Base-by-base conservation (phyloP, 2,888 invertebrate genomes). In the Xiphydria camelus region DNA sequence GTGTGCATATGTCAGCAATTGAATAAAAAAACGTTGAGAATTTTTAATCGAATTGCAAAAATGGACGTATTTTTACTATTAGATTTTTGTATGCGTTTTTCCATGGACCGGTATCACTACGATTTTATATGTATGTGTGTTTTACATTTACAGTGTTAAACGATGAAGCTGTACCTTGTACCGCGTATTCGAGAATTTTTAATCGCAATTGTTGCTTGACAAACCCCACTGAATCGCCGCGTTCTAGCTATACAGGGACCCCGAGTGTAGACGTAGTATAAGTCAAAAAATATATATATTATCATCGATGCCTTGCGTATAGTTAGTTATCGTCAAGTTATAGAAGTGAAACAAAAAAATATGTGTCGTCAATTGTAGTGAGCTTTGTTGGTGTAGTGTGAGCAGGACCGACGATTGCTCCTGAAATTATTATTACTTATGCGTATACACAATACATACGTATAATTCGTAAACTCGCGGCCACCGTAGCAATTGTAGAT, bases 291-390 rank as follows among this genome's bases (percentile, higher is more conserved):
- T n/a, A 52, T 17, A 18, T 51, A 47, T 61, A 57, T 62, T 54
- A 51, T 68, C 62, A 64, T 64, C 55, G 66, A 68, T 68, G 68
- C 66, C 66, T 68, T 67, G 61, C 58, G 49, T 61, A n/a, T n/a
- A 67, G 58, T 57, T 55, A 59, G 62, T 61, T 59, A 59, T 57
- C 49, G 53, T 63, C 58, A 55, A 59, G 56, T 60, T 59, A 58
- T 60, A 58, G 49, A 55, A 46, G n/a, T 26, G 45, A n/a, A n/a
- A n/a, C n/a, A 41, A 20, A 36, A 15, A 54, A 55, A 54, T 59
- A 56, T 59, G 56, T 55, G 58, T 61, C 63, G 60, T 66, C 59
- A 60, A 66, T 61, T 60, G 53, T 54, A 58, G 56, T 36, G 53
- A 45, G 45, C 22, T 35, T 36, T 41, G 26, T 26, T 6, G 10